Evolutionary conservation across 2,113 vertebrate genomes (phyloP), one percentile per base, ranked within the genome.

Genomic region (Tragulus kanchil): DNA sequence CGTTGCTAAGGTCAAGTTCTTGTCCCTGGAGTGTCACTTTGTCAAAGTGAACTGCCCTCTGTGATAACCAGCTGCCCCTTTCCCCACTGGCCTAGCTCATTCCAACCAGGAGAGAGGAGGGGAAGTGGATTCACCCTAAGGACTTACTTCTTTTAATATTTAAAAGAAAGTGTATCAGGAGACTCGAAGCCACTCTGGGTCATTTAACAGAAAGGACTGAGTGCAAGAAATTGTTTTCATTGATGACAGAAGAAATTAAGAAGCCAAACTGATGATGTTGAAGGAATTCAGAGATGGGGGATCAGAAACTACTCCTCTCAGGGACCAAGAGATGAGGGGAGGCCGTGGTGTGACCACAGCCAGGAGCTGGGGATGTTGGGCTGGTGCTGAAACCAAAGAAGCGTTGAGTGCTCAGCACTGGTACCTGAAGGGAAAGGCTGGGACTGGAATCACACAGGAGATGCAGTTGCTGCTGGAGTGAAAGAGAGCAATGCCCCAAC

Each of bases 201-300:
- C 16, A 94, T 95, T 79, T 42, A 73, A 89, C 69, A 69, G 13
- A 54, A 83, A 79, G 10, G 61, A 94, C 42, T 85, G 86, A 87
- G 82, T 25, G 61, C 12, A 85, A 93, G 62, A 79, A 83, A 83
- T 17, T 64, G 36, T n/a, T 61, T 88, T 83, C 21, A 59, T 1
- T 26, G 58, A 26, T 19, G 36, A 71, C 31, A 23, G 45, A 52
- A n/a, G 14, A 83, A 71, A 52, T 2, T 15, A 61, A 50, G 56
- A 89, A 45, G 36, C 36, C 36, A 36, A 36, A 36, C 36, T 36
- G 36, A 36, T 36, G 36, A 36, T 36, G 36, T 36, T 36, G 36
- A 36, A 36, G 36, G 36, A 36, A 36, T 36, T 45, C 14, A 36
- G 62, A 15, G 25, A 73, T 4, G 31, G 16, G 36, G 36, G 36